A percentile compares a stretch with the other conserved stretches of the same genome.
These are phyloP conservation scores for Trinectes maculatus DNA, from an alignment of 2,113 vertebrate species.

Conservation along the genomic window DNA sequence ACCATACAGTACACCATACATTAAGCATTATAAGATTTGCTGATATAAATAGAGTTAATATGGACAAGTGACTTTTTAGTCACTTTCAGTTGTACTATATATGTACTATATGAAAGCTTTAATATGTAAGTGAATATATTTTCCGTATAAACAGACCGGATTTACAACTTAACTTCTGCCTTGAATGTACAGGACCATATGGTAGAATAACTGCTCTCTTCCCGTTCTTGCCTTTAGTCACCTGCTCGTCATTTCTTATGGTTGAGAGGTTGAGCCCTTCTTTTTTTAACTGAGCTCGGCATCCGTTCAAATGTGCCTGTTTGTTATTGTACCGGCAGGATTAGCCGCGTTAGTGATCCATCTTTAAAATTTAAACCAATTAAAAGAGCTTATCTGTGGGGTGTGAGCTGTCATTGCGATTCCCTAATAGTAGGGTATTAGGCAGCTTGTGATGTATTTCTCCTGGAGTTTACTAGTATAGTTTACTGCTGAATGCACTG, in stretches of 20 bases:
- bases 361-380: constrained; percentile 46
- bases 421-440: constrained; percentile 47
- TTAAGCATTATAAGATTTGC: not conserved
- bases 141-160: too few relatives aligned
- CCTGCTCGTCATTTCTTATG: constrained; percentile 3
- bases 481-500: constrained; percentile 8
- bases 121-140: too few relatives aligned
- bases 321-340: constrained; percentile 42
- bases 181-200: not conserved
- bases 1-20: too few relatives aligned
- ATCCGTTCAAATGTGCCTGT: constrained; percentile 37
- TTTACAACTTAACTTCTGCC: too few relatives aligned
- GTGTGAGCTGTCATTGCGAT: constrained; percentile 37
- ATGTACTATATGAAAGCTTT: too few relatives aligned
- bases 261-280: not conserved
- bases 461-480: constrained; percentile 15
- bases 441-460: constrained; percentile 45
- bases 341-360: constrained; percentile 51
- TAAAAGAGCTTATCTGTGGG: constrained; percentile 52
- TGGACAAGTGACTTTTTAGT: too few relatives aligned
- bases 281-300: constrained; percentile 16
- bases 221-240: not conserved
- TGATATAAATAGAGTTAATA: too few relatives aligned
- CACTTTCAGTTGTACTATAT: too few relatives aligned
- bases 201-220: not conserved